phyloP scores from a whole-genome alignment of 2,888 invertebrate species.

The Allacma fusca region DNA sequence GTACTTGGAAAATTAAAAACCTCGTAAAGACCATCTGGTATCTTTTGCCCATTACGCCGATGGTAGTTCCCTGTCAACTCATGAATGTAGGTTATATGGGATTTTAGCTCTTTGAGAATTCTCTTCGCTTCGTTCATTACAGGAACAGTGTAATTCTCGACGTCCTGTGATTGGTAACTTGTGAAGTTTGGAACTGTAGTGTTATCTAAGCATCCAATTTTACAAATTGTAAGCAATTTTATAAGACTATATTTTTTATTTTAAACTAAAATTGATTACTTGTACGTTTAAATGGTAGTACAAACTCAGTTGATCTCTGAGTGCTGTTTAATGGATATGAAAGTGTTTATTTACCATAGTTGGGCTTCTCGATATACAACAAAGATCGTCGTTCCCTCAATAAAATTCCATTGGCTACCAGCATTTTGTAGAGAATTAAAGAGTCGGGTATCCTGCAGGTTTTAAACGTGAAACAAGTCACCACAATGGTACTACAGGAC shows the following conservation, averaged over 20 bases:
- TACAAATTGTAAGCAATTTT: too few relatives aligned
- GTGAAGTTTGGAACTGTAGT: background rate
- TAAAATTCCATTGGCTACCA: conserved; percentile 3
- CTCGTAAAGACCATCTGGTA: too few relatives aligned
- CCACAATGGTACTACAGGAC: conserved; percentile 1
- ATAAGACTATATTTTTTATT: too few relatives aligned
- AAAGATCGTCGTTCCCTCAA: conserved; percentile 7
- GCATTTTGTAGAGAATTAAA: background rate
- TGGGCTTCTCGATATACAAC: background rate
- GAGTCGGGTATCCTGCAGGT: background rate
- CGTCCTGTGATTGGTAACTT: background rate
- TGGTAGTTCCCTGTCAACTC: background rate
- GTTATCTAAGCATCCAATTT: background rate
- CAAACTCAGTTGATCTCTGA: too few relatives aligned
- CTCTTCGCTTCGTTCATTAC: background rate
- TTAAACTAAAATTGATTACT: too few relatives aligned
- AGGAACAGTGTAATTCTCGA: background rate
- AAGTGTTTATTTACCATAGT: background rate
- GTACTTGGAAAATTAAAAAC: too few relatives aligned
- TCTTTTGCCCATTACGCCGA: too few relatives aligned
- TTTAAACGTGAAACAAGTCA: background rate
- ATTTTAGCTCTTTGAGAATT: background rate
- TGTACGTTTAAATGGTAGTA: too few relatives aligned
- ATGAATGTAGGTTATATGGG: background rate
- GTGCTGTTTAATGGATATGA: too few relatives aligned